Evolutionary conservation across 2,797 vertebrate genomes (phyloP), one percentile per base, ranked within the genome.

Genomic region (Phrynocephalus guinanensis): DNA sequence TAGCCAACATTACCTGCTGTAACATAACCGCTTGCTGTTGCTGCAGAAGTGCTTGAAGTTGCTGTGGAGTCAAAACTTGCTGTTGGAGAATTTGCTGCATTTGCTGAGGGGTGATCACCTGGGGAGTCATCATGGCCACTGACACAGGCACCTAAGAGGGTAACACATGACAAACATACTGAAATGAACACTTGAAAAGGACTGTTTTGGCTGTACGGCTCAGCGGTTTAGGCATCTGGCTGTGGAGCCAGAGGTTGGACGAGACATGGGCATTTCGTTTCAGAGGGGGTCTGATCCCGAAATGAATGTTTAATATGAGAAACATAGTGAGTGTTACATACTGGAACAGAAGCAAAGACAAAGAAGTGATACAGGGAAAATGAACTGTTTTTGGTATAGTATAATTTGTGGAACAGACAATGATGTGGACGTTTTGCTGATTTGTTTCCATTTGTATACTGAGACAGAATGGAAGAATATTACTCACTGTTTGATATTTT

Each of bases 51-150:
- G 99, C 98, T 96, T 99, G 99, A 92, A 99, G 99, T 96, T 99
- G 99, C 96, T 99, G 99, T 0, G 99, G 99, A 93, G 99, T 99
- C 84, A 99, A 97, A 89, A 99, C 99, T 97, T 99, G 99, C 97
- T 99, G 99, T 96, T 99, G 99, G 90, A 99, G 98, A 95, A 99
- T 99, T 96, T 99, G 99, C 97, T 99, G 99, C 99, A 99, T 99
- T 97, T 99, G 99, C 97, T 99, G 99, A 92, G 99, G 99, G 93
- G 98, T 99, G 97, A 99, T 99, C 97, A 99, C 98, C 98, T 99
- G 99, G 97, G 99, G 99, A 96, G 98, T 99, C 99, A 99, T 99
- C 98, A 99, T 99, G 98, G 99, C 98, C 98, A 99, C 98, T 87
- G 99, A 99, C 96, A 99, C 98, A 95, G 99, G 99, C 96, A 99